Base-by-base conservation (phyloP, 2,888 invertebrate species). In the Darwinula stevensoni region DNA sequence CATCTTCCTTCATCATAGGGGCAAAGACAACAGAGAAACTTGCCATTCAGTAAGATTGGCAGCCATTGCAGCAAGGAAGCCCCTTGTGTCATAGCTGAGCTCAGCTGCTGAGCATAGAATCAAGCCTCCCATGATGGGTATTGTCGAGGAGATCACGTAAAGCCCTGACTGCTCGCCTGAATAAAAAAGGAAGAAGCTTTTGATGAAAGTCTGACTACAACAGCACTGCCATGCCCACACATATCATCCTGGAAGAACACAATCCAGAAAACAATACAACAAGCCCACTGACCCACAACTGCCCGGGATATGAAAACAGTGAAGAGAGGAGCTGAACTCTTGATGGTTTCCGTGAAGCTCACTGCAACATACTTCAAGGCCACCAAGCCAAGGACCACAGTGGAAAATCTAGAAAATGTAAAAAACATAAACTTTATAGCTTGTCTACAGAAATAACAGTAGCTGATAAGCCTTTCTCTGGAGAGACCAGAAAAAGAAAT, bases 331-430 rank as follows among this genome's bases (percentile, higher is more conserved):
- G 71, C 71, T 17, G 71, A 70, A 50, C 70, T 70, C 49, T 73
- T 73, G 30, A 73, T 67, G 11, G 72, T 72, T 50, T 72, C 72
- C 29, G 71, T 71, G 48, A 73, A 73, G 48, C 70, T 71, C 34
- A 72, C 70, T 36, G 71, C 68, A 35, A 72, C 69, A 50, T 65
- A 71, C 54, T 70, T 68, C 34, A 73, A 53, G 5, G 72, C 67
- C 32, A 71, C 59, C 41, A 72, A 51, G 34, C 72, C 72, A 43
- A 71, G 50, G 35, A 71, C 61, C 32, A 73, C 68, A 4, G 71
- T 71, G 30, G 62, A 57, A 49, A 71, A 70, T n/a, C n/a, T n/a
- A n/a, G n/a, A n/a, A n/a, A n/a, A n/a, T n/a, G n/a, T n/a, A n/a
- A n/a, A n/a, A n/a, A n/a, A n/a, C n/a, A n/a, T n/a, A n/a, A n/a